phyloP scores from a whole-genome alignment of 30 jellyfish, hydroid and myxozoan species.

The Sanderia malayensis region DNA sequence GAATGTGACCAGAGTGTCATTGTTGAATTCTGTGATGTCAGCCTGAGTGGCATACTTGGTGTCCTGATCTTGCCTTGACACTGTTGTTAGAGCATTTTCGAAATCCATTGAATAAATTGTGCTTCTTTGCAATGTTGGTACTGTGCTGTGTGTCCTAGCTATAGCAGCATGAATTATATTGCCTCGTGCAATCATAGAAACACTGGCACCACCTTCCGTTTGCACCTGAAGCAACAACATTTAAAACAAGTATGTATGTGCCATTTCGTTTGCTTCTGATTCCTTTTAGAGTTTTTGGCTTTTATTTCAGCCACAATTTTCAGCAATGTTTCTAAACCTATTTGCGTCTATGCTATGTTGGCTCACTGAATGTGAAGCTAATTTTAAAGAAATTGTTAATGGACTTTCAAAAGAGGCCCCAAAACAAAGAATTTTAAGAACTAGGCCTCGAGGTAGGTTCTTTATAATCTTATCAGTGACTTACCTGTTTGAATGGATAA shows the following conservation, averaged over 20 bases:
- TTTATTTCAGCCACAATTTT: too few species aligned
- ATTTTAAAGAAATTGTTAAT: too few species aligned
- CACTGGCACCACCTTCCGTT: background rate
- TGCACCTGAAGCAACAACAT: background rate
- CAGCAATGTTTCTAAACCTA: too few species aligned
- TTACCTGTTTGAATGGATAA: slow-evolving; percentile 31
- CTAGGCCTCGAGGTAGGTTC: too few species aligned
- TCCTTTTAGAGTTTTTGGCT: too few species aligned
- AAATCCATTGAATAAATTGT: background rate
- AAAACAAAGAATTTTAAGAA: too few species aligned
- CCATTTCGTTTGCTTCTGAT: too few species aligned
- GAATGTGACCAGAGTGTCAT: slow-evolving; percentile 28
- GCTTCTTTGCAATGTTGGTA: background rate
- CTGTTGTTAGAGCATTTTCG: background rate
- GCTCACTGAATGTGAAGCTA: too few species aligned
- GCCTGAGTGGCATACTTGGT: slow-evolving; percentile 22
- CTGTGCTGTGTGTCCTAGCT: background rate
- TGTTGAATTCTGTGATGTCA: slow-evolving; percentile 11
- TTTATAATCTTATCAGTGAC: too few species aligned
- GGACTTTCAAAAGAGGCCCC: too few species aligned
- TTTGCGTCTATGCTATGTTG: too few species aligned
- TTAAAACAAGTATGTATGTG: too few species aligned
- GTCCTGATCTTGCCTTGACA: background rate
- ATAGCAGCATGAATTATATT: background rate
- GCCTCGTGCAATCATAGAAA: background rate